Evolutionary conservation across 2,888 invertebrate species (phyloP), one percentile per base, ranked within the genome.

Genomic region (Caenorhabditis wallacei): DNA sequence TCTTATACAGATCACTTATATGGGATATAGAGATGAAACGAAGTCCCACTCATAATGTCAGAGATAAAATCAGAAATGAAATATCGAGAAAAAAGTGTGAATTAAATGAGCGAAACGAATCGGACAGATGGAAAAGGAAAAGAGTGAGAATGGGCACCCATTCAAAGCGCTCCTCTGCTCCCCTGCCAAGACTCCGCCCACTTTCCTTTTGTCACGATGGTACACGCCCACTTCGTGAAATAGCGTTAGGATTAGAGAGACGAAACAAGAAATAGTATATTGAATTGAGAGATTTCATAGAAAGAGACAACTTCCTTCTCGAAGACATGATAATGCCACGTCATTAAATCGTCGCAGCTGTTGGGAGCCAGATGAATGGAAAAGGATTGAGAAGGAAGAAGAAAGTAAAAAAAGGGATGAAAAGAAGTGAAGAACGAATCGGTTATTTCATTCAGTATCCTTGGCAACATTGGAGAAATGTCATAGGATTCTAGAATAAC

Each of bases 321-420:
- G 59, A 61, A 43, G 61, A 61, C 24, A 46, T 7, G 61, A 61
- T 43, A 61, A 61, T 61, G 24, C 43, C 43, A 24, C 24, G 43
- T 43, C 43, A 43, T 61, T 61, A 43, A 61, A 61, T 26, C 59
- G 40, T n/a, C n/a, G 24, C 43, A 18, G 37, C 16, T 24, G 43
- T 7, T 18, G 18, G n/a, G 43, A 61, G 61, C 37, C 37, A 30
- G 30, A 3, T 30, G 13, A 13, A 11, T 40, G 40, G 2, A 13
- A 13, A 11, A 22, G 40, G 2, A 13, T 16, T 43, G 13, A 1
- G 22, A 20, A 40, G 37, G 40, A 20, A 59, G 22, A 59, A 11
- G 2, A 10, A 43, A 43, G 8, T 5, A 10, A 43, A 30, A 30
- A 30, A 30, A 43, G 11, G 11, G 43, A 43, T 10, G 43, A 11